A percentile compares a stretch with the other conserved stretches of the same genome.
phyloP scores from a whole-genome alignment of 1,140 invertebrate genomes.

The Lepidurus arcticus region DNA sequence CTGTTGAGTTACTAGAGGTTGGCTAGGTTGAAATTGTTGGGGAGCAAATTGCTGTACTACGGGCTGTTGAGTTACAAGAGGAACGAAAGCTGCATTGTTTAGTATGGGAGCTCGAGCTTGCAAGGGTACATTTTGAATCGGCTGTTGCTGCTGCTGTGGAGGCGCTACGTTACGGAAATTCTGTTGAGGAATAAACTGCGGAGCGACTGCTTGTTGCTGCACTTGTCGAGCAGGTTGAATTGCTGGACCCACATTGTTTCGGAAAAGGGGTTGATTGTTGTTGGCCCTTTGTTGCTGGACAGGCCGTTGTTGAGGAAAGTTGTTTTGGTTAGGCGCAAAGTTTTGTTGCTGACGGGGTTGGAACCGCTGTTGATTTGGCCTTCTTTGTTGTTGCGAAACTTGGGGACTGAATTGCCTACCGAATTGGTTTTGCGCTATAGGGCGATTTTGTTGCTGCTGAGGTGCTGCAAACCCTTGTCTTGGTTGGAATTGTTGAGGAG shows the following conservation, averaged over 20 bases:
- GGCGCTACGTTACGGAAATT: conserved; percentile 19
- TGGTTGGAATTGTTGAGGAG: not conserved
- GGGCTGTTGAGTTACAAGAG: not conserved
- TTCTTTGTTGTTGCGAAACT: not conserved
- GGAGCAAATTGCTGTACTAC: not conserved
- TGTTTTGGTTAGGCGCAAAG: not conserved
- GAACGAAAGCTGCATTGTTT: not conserved
- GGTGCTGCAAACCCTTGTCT: not conserved
- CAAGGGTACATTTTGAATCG: not conserved
- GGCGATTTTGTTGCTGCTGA: not conserved
- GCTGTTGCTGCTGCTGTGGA: conserved; percentile 5
- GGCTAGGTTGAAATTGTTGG: not conserved
- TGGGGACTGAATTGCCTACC: not conserved
- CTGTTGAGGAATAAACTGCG: conserved; percentile 14
- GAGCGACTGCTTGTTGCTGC: conserved; percentile 9
- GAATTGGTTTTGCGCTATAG: not conserved
- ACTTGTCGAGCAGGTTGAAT: conserved; percentile 20
- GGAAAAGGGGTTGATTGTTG: not conserved
- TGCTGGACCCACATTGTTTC: conserved; percentile 4
- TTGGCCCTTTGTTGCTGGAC: not conserved
- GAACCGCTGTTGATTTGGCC: not conserved
- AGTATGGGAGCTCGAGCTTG: not conserved
- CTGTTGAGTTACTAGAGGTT: not conserved
- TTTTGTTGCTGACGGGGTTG: not conserved
- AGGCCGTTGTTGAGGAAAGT: not conserved